Evolutionary conservation across 1,140 invertebrate genomes (phyloP).

Genomic region (Andricus grossulariae): DNA sequence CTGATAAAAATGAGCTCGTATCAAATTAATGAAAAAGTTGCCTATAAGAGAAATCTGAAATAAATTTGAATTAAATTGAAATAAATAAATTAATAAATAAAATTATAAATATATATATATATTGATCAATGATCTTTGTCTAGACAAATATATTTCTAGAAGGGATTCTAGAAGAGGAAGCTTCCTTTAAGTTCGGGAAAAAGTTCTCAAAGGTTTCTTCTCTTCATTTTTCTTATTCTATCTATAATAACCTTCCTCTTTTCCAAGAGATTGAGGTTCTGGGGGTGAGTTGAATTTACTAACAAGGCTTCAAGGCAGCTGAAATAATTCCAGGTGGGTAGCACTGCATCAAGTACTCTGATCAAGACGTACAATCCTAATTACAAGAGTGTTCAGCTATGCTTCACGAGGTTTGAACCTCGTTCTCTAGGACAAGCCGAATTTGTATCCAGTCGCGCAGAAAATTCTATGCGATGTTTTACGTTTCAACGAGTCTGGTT

Average conservation of each 20-base stretch:
- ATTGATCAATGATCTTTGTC: too few relatives aligned
- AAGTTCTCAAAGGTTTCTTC: background rate
- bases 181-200: background rate
- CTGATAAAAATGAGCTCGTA: too few relatives aligned
- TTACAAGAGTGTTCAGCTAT: conserved; percentile 30
- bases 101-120: too few relatives aligned
- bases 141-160: too few relatives aligned
- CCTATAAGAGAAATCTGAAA: too few relatives aligned
- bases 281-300: conserved; percentile 7
- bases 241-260: background rate
- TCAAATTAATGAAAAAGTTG: too few relatives aligned
- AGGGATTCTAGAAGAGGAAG: background rate
- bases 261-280: background rate
- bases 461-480: conserved; percentile 26
- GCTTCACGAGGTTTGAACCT: conserved; percentile 22
- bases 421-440: conserved; percentile 12
- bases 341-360: conserved; percentile 6
- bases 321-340: conserved; percentile 2
- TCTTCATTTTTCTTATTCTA: background rate
- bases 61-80: too few relatives aligned
- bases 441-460: conserved; percentile 15
- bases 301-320: conserved; percentile 16
- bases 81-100: too few relatives aligned
- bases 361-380: conserved; percentile 28
- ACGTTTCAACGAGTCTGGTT: conserved; percentile 15